These are phyloP conservation scores for Ornithoptera alexandrae DNA, from an alignment of 2,888 invertebrate species.

Conservation along the genomic window DNA sequence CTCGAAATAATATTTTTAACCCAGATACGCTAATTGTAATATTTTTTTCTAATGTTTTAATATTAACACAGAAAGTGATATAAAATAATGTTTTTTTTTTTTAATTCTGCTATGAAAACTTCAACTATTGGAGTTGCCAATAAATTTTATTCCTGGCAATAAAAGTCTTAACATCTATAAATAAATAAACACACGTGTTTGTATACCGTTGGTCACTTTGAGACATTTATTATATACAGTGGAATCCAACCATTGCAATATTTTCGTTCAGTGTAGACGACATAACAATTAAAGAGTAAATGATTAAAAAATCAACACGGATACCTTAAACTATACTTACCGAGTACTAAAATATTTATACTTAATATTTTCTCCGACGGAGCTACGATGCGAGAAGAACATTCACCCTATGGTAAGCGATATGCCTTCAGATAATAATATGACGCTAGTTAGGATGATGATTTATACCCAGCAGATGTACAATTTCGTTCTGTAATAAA, in stretches of 20 bases:
- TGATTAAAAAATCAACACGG: too few relatives aligned
- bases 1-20: neutral
- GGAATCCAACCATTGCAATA: neutral
- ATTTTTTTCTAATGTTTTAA: neutral
- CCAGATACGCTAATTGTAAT: neutral
- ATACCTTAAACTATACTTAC: too few relatives aligned
- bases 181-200: neutral
- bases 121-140: neutral
- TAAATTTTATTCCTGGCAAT: neutral
- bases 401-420: too few relatives aligned
- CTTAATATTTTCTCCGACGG: too few relatives aligned
- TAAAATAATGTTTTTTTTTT: neutral
- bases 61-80: neutral
- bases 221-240: neutral
- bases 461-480: too few relatives aligned
- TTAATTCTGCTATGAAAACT: neutral
- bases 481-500: too few relatives aligned
- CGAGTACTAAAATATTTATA: too few relatives aligned
- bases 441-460: too few relatives aligned
- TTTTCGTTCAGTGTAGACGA: neutral
- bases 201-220: neutral
- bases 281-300: too few relatives aligned
- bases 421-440: too few relatives aligned
- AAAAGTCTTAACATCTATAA: neutral
- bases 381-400: too few relatives aligned